Conservation (phyloP, 2,888 invertebrate genomes). For the Drosophila rubida region DNA sequence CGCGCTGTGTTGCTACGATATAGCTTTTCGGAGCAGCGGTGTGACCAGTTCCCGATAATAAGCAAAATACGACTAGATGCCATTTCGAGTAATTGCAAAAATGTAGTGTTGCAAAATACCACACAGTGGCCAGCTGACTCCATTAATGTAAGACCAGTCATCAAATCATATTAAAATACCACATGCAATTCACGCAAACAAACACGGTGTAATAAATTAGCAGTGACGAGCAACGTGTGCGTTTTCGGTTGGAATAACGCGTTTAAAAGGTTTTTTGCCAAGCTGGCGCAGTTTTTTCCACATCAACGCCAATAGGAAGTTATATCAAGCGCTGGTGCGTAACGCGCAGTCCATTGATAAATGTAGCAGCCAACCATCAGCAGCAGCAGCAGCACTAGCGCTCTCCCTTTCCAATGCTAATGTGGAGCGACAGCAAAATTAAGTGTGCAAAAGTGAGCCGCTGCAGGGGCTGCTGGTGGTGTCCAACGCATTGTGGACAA, state of each 20-base stretch:
- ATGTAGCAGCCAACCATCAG: constrained; percentile 45
- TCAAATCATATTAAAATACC: constrained; percentile 14
- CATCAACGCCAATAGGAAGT: constrained; percentile 17
- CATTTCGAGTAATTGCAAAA: constrained; percentile 23
- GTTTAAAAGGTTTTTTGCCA: constrained; percentile 28
- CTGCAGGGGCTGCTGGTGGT: constrained; percentile 47
- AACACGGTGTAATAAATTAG: constrained; percentile 31
- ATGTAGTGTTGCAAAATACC: constrained; percentile 16
- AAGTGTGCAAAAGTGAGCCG: constrained; percentile 33
- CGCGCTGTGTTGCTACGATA: no score
- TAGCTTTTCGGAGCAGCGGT: constrained; percentile 13
- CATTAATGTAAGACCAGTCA: constrained; percentile 33
- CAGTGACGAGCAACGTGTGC: constrained; percentile 46
- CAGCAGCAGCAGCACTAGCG: constrained; percentile 24
- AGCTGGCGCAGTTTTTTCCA: constrained; percentile 28
- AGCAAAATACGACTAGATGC: not conserved
- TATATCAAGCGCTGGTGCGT: constrained; percentile 43
- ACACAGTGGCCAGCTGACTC: constrained; percentile 28
- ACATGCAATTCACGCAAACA: constrained; percentile 36
- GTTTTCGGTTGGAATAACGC: constrained; percentile 28
- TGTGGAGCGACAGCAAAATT: constrained; percentile 30
- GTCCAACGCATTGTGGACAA: constrained; percentile 27
- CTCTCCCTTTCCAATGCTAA: constrained; percentile 30
- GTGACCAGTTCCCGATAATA: constrained; percentile 5
- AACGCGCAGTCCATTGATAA: constrained; percentile 38